These are phyloP conservation scores for Rhyacophila evoluta DNA, from an alignment of 2,888 invertebrate genomes.

Conservation along the genomic window DNA sequence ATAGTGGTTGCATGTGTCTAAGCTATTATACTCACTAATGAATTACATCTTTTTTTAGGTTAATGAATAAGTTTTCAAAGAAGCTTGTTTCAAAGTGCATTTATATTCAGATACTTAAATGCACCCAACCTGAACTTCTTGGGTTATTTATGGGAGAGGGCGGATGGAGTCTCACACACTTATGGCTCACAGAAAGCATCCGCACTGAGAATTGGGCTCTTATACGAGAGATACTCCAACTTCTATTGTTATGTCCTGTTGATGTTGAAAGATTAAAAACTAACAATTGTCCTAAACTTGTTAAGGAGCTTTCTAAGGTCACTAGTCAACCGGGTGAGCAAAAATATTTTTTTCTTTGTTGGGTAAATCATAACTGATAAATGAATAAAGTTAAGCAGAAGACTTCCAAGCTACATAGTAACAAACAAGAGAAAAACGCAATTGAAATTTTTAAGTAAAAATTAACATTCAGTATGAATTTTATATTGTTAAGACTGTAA, in stretches of 20 bases:
- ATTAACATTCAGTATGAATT: no score
- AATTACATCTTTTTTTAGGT: constrained; percentile 68
- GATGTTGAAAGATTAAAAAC: constrained; percentile 91
- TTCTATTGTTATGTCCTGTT: constrained; percentile 88
- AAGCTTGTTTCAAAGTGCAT: constrained; percentile 96
- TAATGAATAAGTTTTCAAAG: constrained; percentile 96
- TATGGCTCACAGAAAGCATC: constrained; percentile 92
- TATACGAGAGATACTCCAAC: constrained; percentile 86
- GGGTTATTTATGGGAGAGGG: constrained; percentile 91
- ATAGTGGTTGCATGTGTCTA: no score
- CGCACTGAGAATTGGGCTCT: constrained; percentile 87
- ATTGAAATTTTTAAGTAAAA: no score
- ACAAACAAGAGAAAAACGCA: no score
- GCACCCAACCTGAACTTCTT: constrained; percentile 84
- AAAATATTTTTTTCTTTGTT: constrained; percentile 32
- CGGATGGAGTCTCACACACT: constrained; percentile 92
- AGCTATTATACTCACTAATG: constrained; percentile 1
- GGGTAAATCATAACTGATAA: no score
- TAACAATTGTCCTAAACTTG: constrained; percentile 92
- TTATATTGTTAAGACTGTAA: no score
- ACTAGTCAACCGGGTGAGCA: constrained; percentile 83
- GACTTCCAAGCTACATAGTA: no score
- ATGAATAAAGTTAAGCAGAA: no score
- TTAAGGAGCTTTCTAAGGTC: constrained; percentile 88
- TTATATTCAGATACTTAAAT: constrained; percentile 91